Evolutionary conservation across 2,888 invertebrate species (phyloP).

Genomic region (Chloroclystis v-ata): DNA sequence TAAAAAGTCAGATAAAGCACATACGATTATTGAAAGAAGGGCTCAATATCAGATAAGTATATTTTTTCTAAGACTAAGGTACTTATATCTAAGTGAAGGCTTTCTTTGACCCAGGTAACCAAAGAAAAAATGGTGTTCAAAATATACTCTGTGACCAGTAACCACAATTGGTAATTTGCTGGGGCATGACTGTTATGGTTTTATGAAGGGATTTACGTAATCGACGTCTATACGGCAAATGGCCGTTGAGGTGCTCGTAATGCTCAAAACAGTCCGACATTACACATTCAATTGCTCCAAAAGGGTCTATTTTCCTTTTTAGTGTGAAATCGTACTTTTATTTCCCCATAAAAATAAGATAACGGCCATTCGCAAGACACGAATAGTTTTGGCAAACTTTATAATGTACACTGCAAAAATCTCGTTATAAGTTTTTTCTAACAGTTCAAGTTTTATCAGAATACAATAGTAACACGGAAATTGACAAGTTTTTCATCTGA

Average conservation of each 20-base stretch:
- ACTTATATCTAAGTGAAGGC: too few relatives aligned
- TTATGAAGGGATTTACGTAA: not conserved
- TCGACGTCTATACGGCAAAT: not conserved
- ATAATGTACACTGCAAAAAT: slow-evolving; percentile 23
- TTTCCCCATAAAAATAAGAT: slow-evolving; percentile 27
- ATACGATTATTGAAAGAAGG: too few relatives aligned
- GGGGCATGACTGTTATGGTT: too few relatives aligned
- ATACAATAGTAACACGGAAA: not conserved
- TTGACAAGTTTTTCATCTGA: too few relatives aligned
- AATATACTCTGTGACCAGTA: too few relatives aligned
- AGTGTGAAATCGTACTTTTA: slow-evolving; percentile 23
- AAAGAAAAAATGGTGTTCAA: too few relatives aligned
- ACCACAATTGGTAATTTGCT: too few relatives aligned
- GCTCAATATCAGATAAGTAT: too few relatives aligned
- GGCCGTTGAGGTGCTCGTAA: slow-evolving; percentile 1
- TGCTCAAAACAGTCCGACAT: slow-evolving; percentile 9
- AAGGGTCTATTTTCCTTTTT: slow-evolving; percentile 11
- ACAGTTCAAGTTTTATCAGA: slow-evolving; percentile 16
- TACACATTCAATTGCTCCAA: slow-evolving; percentile 18
- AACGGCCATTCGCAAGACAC: slow-evolving; percentile 25
- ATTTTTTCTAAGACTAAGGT: too few relatives aligned
- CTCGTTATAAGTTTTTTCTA: slow-evolving; percentile 28
- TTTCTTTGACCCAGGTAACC: too few relatives aligned
- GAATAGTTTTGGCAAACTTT: slow-evolving; percentile 23
- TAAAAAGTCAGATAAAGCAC: too few relatives aligned